Base-by-base conservation (phyloP, 2,797 vertebrate species). In the Crocidura indochinensis region DNA sequence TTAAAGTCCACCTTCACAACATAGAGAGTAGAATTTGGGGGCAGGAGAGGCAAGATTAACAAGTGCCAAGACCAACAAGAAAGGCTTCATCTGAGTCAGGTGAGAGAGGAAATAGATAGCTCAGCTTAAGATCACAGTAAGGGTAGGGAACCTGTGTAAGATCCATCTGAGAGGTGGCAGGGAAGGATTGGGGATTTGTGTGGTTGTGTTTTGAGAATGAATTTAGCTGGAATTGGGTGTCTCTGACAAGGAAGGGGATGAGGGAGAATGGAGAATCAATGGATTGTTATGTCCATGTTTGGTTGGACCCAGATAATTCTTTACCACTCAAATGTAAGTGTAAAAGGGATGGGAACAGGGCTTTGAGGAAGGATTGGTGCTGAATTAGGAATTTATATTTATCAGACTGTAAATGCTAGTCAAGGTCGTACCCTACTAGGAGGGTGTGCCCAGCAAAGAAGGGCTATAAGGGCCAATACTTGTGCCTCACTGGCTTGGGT, bases 361-460 rank as follows among this genome's bases (percentile, higher is more conserved):
- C 64, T 88, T 79, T 12, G 19, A 24, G 20, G 38, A 27, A 12
- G 53, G 22, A 27, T 15, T 81, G 44, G 64, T 11, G 8, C 56
- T 60, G 56, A 20, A 6, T 24, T 29, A 1, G 14, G 27, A 6
- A 3, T 24, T 12, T 46, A 6, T 19, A 9, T 69, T 68, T 10
- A 12, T 8, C 8, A 65, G 56, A 12, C 0, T 0, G 6, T 1
- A 15, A 24, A 17, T 79, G 27, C 9, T 60, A 1, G 68, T 79
- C 27, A 26, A 8, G 0, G 1, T 51, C 68, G 10, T 3, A 44
- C 22, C 7, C 38, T 56, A 6, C 62, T 0, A 0, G 10, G 24
- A 49, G 31, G 10, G 1, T 8, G 8, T 38, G 1, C 22, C 56
- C 17, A 14, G 51, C 12, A 17, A 17, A 53, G 10, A 14, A 53